Base-by-base conservation (phyloP, 2,113 vertebrate genomes). In the Oryzias celebensis region DNA sequence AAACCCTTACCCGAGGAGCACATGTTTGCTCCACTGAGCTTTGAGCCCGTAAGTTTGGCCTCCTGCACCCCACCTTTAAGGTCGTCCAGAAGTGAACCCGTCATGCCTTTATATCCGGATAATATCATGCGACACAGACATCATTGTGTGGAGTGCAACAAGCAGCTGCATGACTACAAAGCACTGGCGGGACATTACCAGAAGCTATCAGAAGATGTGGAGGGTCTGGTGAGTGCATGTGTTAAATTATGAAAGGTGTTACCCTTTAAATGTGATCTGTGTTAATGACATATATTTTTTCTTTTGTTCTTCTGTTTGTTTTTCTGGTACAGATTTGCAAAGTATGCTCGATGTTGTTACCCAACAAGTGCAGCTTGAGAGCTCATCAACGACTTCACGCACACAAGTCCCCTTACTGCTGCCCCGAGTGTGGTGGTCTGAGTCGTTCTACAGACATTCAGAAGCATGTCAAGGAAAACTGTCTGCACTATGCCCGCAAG, bases 401-500 rank as follows among this genome's bases (percentile, higher is more conserved):
- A 1, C 95, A 96, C 88, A 98, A 96, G 88, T 95, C 97, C 1
- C 97, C 97, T 0, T 96, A 95, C 82, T 94, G 94, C 88, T 98
- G 97, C 79, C 97, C 97, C 0, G 97, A 98, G 90, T 98, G 97
- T 0, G 97, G 97, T 0, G 93, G 92, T 0, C 88, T 94, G 62
- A 95, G 94, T 65, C 94, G 93, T 56, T 97, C 95, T 0, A 93
- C 92, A 57, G 95, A 98, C 79, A 95, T 98, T 86, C 96, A 98
- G 83, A 97, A 94, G n/a, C 97, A 98, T 0, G 93, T 98, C 71
- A 96, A 92, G 81, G 95, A 98, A 81, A 97, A 98, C 79, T 98
- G 97, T 85, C 92, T 98, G 70, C 97, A 98, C 82, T 98, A 96
- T 46, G 91, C 96, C 68, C 95, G 95, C 81, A 97, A 95, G 87